Percentiles rank a stretch among this genome's conserved stretches.
Evolutionary conservation across 2,113 vertebrate species (phyloP).

Genomic region (Amazona vittata): DNA sequence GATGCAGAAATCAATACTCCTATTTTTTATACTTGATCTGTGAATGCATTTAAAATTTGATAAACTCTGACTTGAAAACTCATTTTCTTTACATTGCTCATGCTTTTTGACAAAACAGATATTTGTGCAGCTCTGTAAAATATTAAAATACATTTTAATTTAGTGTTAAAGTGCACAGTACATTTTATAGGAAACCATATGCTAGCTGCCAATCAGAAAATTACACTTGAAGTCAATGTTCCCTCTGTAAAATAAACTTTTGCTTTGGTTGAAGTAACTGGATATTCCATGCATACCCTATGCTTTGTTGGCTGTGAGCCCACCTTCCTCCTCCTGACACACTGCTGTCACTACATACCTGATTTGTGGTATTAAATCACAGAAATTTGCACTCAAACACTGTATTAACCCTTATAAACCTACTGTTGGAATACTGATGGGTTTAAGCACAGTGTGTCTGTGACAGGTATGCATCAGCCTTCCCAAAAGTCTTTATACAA

Average conservation of each 20-base stretch:
- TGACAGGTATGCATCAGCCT: not conserved
- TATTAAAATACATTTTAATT: constrained; percentile 77
- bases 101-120: constrained; percentile 67
- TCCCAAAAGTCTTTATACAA: not conserved
- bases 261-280: constrained; percentile 4
- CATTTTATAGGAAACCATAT: constrained; percentile 58
- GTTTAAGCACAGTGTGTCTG: not conserved
- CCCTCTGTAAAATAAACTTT: not conserved
- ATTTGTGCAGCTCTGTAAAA: constrained; percentile 75
- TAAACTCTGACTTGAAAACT: constrained; percentile 67
- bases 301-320: not conserved
- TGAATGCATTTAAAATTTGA: constrained; percentile 54
- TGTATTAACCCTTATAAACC: fast-evolving
- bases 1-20: constrained; percentile 75
- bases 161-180: constrained; percentile 82
- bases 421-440: fast-evolving
- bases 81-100: constrained; percentile 60
- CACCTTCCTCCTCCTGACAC: not conserved
- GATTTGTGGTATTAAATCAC: not conserved
- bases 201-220: constrained; percentile 68
- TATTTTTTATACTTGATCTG: constrained; percentile 53
- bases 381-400: not conserved
- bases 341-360: not conserved
- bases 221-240: not conserved
- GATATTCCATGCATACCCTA: not conserved